These are phyloP conservation scores for Lymantria dispar DNA, from an alignment of 2,888 invertebrate genomes.

Conservation along the genomic window DNA sequence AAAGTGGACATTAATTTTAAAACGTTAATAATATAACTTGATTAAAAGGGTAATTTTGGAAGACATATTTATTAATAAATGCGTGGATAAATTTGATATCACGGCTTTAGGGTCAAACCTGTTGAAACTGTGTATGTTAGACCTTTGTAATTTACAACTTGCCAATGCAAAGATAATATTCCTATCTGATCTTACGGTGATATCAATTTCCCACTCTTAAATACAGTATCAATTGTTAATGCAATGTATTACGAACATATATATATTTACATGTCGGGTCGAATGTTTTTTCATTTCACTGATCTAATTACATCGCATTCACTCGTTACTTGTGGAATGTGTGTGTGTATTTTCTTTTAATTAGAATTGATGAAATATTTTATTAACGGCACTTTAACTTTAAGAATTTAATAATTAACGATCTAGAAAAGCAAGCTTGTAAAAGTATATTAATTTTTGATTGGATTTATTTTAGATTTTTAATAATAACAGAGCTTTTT, in stretches of 20 bases:
- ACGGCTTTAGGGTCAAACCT: background rate
- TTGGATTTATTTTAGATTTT: too few relatives aligned
- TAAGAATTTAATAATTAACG: background rate
- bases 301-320: slow-evolving; percentile 4
- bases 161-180: background rate
- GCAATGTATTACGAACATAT: background rate
- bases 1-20: slow-evolving; percentile 1
- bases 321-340: background rate
- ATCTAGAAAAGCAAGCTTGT: background rate
- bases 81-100: background rate
- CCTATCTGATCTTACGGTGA: background rate
- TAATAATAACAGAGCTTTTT: too few relatives aligned
- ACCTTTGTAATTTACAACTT: background rate
- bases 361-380: background rate
- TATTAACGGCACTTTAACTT: too few relatives aligned
- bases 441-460: background rate
- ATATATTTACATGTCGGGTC: background rate
- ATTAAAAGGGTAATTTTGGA: slow-evolving; percentile 17
- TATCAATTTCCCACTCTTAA: slow-evolving; percentile 3
- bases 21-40: slow-evolving; percentile 13
- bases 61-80: background rate
- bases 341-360: background rate
- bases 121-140: background rate
- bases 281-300: slow-evolving; percentile 3
- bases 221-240: slow-evolving; percentile 1